Conservation (phyloP, 2,888 invertebrate genomes). For the Acrocera orbiculus region DNA sequence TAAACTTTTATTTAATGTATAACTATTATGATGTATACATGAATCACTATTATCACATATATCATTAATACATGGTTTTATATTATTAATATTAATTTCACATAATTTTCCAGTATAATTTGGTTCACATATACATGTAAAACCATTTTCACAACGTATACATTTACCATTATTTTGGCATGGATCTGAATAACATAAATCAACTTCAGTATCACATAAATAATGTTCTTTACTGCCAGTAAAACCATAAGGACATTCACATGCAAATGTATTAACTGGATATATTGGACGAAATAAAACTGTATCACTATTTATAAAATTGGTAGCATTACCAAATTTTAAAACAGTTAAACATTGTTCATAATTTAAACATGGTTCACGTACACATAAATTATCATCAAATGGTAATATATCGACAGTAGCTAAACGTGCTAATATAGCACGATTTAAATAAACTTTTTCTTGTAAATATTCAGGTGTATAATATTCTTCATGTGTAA, state of each 20-base stretch:
- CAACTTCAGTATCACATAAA: slow-evolving; percentile 89
- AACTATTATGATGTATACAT: slow-evolving; percentile 44
- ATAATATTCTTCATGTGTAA: slow-evolving; percentile 62
- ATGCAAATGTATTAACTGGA: slow-evolving; percentile 85
- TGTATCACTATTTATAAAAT: slow-evolving; percentile 73
- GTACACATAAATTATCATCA: slow-evolving; percentile 88
- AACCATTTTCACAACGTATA: slow-evolving; percentile 71
- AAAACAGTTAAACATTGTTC: slow-evolving; percentile 83
- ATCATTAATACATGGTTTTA: slow-evolving; percentile 37
- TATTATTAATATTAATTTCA: slow-evolving; percentile 51
- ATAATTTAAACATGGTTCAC: slow-evolving; percentile 87
- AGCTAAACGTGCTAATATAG: slow-evolving; percentile 69
- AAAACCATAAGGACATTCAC: slow-evolving; percentile 80
- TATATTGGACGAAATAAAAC: slow-evolving; percentile 88
- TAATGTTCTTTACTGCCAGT: slow-evolving; percentile 81
- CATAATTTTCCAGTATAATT: slow-evolving; percentile 71
- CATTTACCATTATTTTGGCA: slow-evolving; percentile 81
- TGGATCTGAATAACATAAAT: slow-evolving; percentile 90
- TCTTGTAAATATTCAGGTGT: slow-evolving; percentile 81
- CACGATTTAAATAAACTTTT: slow-evolving; percentile 80
- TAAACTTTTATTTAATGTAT: slow-evolving; percentile 24
- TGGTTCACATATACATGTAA: slow-evolving; percentile 66
- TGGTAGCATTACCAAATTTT: slow-evolving; percentile 83
- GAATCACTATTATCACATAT: slow-evolving; percentile 65
- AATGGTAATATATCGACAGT: slow-evolving; percentile 87